Base-by-base conservation (phyloP, 2,113 vertebrate genomes). In the Epinephelus fuscoguttatus region DNA sequence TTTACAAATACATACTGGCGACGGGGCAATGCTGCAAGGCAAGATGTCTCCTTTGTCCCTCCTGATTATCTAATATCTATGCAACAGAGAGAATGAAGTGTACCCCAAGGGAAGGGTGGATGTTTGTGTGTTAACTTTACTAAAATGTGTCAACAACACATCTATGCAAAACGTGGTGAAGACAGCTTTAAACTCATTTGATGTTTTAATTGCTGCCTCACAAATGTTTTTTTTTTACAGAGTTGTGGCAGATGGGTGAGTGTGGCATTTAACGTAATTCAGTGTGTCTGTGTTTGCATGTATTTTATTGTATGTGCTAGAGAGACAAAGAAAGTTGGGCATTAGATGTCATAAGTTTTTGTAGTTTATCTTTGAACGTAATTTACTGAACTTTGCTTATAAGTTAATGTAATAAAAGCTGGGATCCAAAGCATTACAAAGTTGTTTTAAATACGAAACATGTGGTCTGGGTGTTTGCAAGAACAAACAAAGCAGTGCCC, bases 341-440 rank as follows among this genome's bases (percentile, higher is more conserved):
- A 81, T 63, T 80, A 62, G 23, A 23, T 77, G 69, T 68, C 18
- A 69, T 4, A 45, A 0, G 2, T 64, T 73, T 70, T 70, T 70
- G 12, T 62, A 45, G 66, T 57, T 68, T 66, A 14, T 40, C 67
- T 75, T 70, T 70, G 23, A 70, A 62, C 79, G 75, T 70, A 53
- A 69, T 82, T 90, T 70, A 62, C 70, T 52, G 10, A 75, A 82
- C 19, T 70, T 40, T 80, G 25, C 57, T 75, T 21, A 62, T 86
- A 91, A 89, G 14, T 91, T 75, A 90, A 90, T 68, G 81, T 30
- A 93, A 94, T 90, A 84, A 91, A 91, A 80, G 19, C 42, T 70
- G 80, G 40, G 66, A 53, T 50, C n/a, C 69, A 82, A 84, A 23
- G 33, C 14, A 47, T 25, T 19, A 60, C 57, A 33, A 53, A 50